Evolutionary conservation across 2,113 vertebrate genomes (phyloP).

Genomic region (Propithecus coquereli): DNA sequence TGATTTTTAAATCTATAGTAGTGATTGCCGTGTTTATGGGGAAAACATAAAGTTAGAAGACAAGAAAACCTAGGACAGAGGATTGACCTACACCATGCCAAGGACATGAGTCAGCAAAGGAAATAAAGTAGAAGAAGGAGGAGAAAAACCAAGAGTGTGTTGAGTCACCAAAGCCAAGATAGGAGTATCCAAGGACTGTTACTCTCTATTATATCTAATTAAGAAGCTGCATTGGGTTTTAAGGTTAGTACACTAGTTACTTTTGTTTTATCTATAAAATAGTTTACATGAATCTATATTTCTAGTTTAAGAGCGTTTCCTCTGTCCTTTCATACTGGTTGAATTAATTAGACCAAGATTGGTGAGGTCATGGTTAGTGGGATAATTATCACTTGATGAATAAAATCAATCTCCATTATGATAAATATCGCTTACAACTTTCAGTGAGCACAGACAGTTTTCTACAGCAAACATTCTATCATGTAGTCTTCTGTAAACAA

Average conservation of each 20-base stretch:
- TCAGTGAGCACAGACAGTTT: slow-evolving; percentile 2
- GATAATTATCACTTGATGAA: neutral
- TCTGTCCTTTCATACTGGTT: neutral
- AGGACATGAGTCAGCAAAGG: neutral
- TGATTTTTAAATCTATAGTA: neutral
- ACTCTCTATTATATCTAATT: neutral
- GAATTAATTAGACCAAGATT: slow-evolving; percentile 29
- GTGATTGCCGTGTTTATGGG: neutral
- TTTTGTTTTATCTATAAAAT: neutral
- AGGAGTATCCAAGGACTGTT: neutral
- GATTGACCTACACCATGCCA: neutral
- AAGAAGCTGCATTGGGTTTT: neutral
- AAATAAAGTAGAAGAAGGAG: neutral
- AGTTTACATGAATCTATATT: neutral
- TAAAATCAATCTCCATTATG: neutral
- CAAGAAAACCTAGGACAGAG: neutral
- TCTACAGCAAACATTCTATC: neutral
- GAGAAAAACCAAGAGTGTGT: neutral
- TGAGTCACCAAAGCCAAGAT: neutral
- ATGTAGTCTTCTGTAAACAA: neutral
- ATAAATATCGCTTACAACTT: neutral
- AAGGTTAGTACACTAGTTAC: neutral
- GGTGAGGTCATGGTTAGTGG: neutral
- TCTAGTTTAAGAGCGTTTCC: neutral
- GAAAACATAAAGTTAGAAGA: neutral